phyloP scores from a whole-genome alignment of 2,888 invertebrate species.

The Cynaeus angustus region DNA sequence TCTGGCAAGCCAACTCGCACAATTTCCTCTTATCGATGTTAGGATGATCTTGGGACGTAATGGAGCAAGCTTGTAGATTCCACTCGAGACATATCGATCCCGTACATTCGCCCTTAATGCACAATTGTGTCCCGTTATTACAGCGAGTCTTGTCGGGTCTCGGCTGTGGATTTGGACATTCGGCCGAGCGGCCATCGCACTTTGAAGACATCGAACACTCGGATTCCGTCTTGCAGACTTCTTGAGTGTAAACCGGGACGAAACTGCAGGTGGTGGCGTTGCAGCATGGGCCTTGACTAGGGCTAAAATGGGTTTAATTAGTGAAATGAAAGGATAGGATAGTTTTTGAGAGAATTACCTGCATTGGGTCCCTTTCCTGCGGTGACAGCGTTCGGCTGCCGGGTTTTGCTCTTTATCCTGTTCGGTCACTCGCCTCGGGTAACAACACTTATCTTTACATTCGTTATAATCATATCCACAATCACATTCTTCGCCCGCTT shows the following conservation, averaged over 20 bases:
- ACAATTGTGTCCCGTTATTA: slow-evolving; percentile 92
- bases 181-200: slow-evolving; percentile 89
- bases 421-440: slow-evolving; percentile 85
- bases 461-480: slow-evolving; percentile 95
- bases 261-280: slow-evolving; percentile 85
- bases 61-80: slow-evolving; percentile 96
- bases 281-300: slow-evolving; percentile 99
- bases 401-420: slow-evolving; percentile 80
- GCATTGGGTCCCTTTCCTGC: slow-evolving; percentile 86
- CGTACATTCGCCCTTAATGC: slow-evolving; percentile 92
- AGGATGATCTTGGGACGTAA: slow-evolving; percentile 84
- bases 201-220: slow-evolving; percentile 93
- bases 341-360: slow-evolving; percentile 77
- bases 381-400: slow-evolving; percentile 86
- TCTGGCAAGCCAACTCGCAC: slow-evolving; percentile 98
- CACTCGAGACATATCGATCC: slow-evolving; percentile 97
- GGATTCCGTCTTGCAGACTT: slow-evolving; percentile 86
- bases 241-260: slow-evolving; percentile 77
- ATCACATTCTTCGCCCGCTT: slow-evolving; percentile 98
- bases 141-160: slow-evolving; percentile 94
- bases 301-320: slow-evolving; percentile 74
- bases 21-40: slow-evolving; percentile 88
- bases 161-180: slow-evolving; percentile 89
- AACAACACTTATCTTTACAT: slow-evolving; percentile 93
- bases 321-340: too few relatives aligned